A percentile compares a stretch with the other conserved stretches of the same genome.
Evolutionary conservation across 2,888 invertebrate species (phyloP).

Genomic region (Leptodirus hochenwartii): DNA sequence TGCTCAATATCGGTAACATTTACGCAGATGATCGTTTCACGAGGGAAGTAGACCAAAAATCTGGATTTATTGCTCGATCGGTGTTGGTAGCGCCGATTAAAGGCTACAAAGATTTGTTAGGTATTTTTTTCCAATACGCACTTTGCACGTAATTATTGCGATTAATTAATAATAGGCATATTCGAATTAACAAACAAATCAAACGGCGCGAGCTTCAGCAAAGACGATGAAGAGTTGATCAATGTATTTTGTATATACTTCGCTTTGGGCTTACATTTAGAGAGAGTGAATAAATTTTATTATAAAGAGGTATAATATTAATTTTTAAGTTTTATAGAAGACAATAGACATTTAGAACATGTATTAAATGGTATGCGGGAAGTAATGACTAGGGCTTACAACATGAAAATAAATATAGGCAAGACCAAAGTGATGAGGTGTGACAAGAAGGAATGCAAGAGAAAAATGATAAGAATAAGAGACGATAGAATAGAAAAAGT

Average conservation of each 20-base stretch:
- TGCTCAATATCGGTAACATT: conserved; percentile 34
- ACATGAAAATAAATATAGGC: too few relatives aligned
- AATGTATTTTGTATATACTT: conserved; percentile 37
- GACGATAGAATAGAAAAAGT: too few relatives aligned
- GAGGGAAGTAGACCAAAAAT: conserved; percentile 34
- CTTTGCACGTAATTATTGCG: background rate
- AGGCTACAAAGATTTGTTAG: conserved; percentile 32
- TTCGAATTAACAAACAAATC: conserved; percentile 39
- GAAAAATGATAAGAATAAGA: too few relatives aligned
- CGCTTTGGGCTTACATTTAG: conserved; percentile 35
- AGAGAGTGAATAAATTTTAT: background rate
- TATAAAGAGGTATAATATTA: background rate
- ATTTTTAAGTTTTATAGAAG: too few relatives aligned
- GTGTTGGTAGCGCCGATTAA: conserved; percentile 35
- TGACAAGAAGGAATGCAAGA: too few relatives aligned
- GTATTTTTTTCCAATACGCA: conserved; percentile 18
- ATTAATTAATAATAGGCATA: too few relatives aligned
- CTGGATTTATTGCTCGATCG: conserved; percentile 35
- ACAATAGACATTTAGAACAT: too few relatives aligned
- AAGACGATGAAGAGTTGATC: conserved; percentile 35
- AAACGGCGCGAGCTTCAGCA: conserved; percentile 28
- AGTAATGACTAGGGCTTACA: too few relatives aligned
- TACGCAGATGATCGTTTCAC: conserved; percentile 35
- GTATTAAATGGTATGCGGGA: too few relatives aligned
- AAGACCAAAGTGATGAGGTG: too few relatives aligned